Evolutionary conservation across 2,797 vertebrate genomes (phyloP), one percentile per base, ranked within the genome.

Genomic region (Lagocephalus sceleratus): DNA sequence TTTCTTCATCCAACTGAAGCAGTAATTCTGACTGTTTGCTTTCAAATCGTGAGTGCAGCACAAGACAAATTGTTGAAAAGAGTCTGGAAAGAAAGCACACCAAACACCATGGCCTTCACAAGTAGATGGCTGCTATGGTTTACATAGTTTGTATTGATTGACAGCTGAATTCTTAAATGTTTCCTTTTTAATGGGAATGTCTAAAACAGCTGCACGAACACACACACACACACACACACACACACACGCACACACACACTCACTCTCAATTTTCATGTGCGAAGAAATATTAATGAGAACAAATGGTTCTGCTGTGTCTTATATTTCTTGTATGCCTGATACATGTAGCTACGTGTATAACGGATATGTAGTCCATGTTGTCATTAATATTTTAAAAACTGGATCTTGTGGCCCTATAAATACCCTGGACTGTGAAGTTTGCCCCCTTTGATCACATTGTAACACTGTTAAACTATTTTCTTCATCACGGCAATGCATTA

Each of bases 261-360:
- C 48, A 29, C 49, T 23, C 49, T 47, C 45, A 63, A 68, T 64
- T 57, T 46, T 54, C 57, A 56, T 59, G 71, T 43, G 46, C 64
- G 57, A 66, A 65, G 51, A 87, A 88, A 87, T 82, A 87, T 85
- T 88, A 63, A 88, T 81, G 65, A 72, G 62, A 65, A 57, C 68
- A 84, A 87, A 89, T 86, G 77, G 63, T 58, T 77, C 54, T 63
- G 32, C 32, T 35, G 32, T 35, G 48, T 60, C 51, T 81, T 75
- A 71, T 73, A 72, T 71, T 73, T 61, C 56, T 52, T 63, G 53
- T 68, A 57, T 56, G 64, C 46, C 66, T 79, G 68, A 82, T 79
- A 81, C 44, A 74, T 84, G 64, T 66, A 79, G 71, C 44, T 10
- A 29, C 9, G 12, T 35, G 32, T 35, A 35, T 35, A 35, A 35